These are phyloP conservation scores for Trichosurus vulpecula DNA, from an alignment of 2,797 vertebrate species.

Conservation along the genomic window DNA sequence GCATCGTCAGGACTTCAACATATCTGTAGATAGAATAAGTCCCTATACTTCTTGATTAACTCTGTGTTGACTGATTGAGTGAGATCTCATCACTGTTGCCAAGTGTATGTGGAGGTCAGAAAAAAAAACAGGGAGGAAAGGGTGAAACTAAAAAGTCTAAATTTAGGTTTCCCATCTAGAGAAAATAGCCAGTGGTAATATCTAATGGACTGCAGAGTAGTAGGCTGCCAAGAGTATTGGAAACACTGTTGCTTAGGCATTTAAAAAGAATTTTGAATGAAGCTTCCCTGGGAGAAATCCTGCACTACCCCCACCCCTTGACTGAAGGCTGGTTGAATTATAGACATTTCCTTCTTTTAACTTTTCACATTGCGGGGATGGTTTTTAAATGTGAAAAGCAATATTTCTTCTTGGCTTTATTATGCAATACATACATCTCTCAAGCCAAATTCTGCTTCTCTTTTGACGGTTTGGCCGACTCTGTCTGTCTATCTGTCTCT, in stretches of 20 bases:
- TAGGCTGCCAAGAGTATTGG: conserved; percentile 16
- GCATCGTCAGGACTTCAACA: conserved; percentile 53
- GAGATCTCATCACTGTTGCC: conserved; percentile 16
- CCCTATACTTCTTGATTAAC: conserved; percentile 34
- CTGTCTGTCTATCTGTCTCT: too few species aligned
- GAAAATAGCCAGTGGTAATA: conserved; percentile 30
- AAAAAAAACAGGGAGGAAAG: background rate
- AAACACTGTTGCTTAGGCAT: conserved; percentile 26
- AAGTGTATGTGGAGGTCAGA: conserved; percentile 7
- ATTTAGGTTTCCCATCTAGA: conserved; percentile 22
- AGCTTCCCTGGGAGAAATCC: background rate
- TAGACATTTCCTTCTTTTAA: conserved; percentile 36
- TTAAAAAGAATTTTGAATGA: conserved; percentile 45
- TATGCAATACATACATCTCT: background rate
- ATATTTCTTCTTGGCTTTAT: background rate
- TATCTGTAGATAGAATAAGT: conserved; percentile 36
- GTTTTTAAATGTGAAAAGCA: conserved; percentile 11
- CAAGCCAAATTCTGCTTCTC: background rate
- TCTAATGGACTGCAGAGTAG: background rate
- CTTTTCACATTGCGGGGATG: background rate
- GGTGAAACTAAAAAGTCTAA: background rate
- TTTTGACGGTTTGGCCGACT: background rate
- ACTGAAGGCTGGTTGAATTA: background rate
- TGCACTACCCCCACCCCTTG: background rate
- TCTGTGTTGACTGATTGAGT: background rate